phyloP scores from a whole-genome alignment of 2,113 vertebrate species.

The Xiphorhynchus elegans region DNA sequence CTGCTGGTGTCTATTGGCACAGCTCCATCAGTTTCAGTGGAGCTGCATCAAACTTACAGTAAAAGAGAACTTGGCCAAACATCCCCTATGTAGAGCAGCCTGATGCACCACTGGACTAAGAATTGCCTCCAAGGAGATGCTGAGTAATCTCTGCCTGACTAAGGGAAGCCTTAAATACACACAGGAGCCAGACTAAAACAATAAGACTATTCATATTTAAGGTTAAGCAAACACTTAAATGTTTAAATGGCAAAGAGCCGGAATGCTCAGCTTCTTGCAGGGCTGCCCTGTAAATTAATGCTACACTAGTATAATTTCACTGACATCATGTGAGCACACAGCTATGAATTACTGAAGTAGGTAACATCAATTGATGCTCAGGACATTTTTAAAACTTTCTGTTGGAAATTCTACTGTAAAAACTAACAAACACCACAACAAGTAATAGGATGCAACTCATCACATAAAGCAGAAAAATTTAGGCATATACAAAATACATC shows the following conservation, averaged over 20 bases:
- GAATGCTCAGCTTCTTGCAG: not conserved
- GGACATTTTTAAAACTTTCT: not conserved
- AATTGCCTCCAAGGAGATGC: not conserved
- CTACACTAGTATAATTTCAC: not conserved
- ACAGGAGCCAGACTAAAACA: not conserved
- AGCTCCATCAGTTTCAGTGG: not conserved
- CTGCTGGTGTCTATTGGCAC: not conserved
- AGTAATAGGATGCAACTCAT: not conserved
- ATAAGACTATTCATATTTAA: not conserved
- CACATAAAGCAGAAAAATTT: not conserved
- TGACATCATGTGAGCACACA: not conserved
- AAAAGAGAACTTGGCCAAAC: not conserved
- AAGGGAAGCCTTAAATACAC: not conserved
- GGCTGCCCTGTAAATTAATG: not conserved
- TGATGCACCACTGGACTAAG: not conserved
- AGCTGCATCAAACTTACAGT: not conserved
- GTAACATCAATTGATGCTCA: not conserved
- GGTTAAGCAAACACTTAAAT: constrained; percentile 9
- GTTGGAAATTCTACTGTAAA: not conserved
- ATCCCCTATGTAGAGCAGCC: not conserved
- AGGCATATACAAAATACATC: not conserved
- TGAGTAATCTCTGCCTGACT: not conserved
- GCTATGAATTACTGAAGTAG: not conserved
- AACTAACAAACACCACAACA: not conserved
- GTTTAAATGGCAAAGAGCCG: not conserved